Conservation (phyloP, 2,797 vertebrate species). For the Acipenser ruthenus region DNA sequence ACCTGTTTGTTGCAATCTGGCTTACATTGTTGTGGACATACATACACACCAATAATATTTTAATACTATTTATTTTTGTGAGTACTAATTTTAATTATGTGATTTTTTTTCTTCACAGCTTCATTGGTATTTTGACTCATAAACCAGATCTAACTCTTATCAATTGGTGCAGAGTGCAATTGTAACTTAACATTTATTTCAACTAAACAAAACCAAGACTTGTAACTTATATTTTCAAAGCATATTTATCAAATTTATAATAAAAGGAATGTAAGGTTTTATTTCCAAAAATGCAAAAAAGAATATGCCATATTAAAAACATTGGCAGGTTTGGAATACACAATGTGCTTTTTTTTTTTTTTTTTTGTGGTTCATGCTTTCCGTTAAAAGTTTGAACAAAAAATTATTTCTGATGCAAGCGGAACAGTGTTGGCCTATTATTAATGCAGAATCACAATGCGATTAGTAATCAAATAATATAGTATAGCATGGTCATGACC, state of each 20-base stretch:
- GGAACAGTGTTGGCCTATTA: too few species aligned
- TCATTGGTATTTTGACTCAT: slow-evolving; percentile 1
- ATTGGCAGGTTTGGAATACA: slow-evolving; percentile 50
- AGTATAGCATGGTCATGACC: neutral
- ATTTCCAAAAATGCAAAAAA: slow-evolving; percentile 53
- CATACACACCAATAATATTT: too few species aligned
- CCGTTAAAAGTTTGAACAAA: neutral
- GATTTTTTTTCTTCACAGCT: slow-evolving; percentile 6
- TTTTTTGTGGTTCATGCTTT: neutral
- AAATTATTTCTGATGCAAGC: too few species aligned
- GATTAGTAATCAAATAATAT: too few species aligned
- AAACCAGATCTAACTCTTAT: neutral
- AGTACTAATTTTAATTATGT: neutral
- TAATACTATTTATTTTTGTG: slow-evolving; percentile 3
- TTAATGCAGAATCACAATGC: too few species aligned
- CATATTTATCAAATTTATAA: slow-evolving; percentile 44
- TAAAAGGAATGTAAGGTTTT: slow-evolving; percentile 46
- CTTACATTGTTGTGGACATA: too few species aligned
- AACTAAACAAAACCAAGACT: slow-evolving; percentile 30
- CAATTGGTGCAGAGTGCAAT: slow-evolving; percentile 19
- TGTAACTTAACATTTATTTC: slow-evolving; percentile 29
- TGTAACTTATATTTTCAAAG: slow-evolving; percentile 40
- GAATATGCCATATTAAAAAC: slow-evolving; percentile 46
- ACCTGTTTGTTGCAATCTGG: too few species aligned
- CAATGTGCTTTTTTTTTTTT: slow-evolving; percentile 28